A percentile compares a stretch with the other conserved stretches of the same genome.
Conservation (phyloP, 2,888 invertebrate genomes). For the Drosophila quinaria region DNA sequence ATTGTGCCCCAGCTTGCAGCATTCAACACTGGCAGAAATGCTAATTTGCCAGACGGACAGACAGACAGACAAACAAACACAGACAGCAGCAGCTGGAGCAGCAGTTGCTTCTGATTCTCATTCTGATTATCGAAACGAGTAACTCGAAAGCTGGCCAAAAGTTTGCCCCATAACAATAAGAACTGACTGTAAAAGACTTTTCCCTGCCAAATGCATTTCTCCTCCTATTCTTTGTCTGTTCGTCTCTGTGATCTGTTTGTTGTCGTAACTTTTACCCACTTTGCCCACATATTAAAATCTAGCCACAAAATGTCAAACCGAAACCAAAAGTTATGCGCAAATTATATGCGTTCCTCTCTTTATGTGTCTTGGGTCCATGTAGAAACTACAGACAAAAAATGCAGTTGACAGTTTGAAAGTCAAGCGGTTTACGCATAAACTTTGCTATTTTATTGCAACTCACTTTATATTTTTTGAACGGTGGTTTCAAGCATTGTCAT, state of each 20-base stretch:
- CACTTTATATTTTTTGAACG: background rate
- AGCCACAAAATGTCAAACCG: slow-evolving; percentile 78
- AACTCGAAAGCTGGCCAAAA: slow-evolving; percentile 42
- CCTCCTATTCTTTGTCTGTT: background rate
- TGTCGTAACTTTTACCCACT: slow-evolving; percentile 70
- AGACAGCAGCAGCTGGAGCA: slow-evolving; percentile 7
- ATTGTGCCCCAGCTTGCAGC: slow-evolving; percentile 30
- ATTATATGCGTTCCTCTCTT: slow-evolving; percentile 41
- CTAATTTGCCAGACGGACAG: slow-evolving; percentile 63
- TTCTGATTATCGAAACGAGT: slow-evolving; percentile 49
- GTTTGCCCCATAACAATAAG: slow-evolving; percentile 39
- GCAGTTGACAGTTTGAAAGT: slow-evolving; percentile 58
- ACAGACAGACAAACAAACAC: slow-evolving; percentile 24
- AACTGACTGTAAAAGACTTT: slow-evolving; percentile 15
- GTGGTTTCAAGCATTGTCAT: background rate
- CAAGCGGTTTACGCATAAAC: slow-evolving; percentile 60
- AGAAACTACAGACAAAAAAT: slow-evolving; percentile 42
- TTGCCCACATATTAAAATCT: slow-evolving; percentile 72
- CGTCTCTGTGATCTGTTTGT: slow-evolving; percentile 2
- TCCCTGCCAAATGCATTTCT: slow-evolving; percentile 51
- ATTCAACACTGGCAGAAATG: slow-evolving; percentile 62
- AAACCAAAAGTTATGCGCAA: slow-evolving; percentile 76
- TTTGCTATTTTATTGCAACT: slow-evolving; percentile 61
- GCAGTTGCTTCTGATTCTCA: slow-evolving; percentile 41
- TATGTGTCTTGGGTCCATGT: slow-evolving; percentile 1